A percentile compares a stretch with the other conserved stretches of the same genome.
Conservation (phyloP, 2,888 invertebrate genomes). For the Troilus luridus region DNA sequence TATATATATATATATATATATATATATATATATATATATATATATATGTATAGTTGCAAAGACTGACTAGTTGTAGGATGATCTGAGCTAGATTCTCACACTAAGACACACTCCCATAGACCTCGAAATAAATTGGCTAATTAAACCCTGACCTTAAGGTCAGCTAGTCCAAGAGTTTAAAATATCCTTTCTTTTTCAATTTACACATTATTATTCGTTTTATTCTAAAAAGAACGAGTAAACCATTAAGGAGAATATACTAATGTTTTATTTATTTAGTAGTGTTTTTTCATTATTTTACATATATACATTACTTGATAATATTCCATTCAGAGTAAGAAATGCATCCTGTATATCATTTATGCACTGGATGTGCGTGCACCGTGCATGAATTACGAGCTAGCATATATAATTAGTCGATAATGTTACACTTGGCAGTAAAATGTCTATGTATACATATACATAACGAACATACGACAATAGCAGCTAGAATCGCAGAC, state of each 20-base stretch:
- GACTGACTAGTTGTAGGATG: not conserved
- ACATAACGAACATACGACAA: not conserved
- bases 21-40: not conserved
- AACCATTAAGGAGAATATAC: not conserved
- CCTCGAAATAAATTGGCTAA: constrained; percentile 30
- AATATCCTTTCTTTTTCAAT: not conserved
- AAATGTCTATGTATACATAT: constrained; percentile 11
- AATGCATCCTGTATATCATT: not conserved
- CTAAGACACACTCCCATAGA: not conserved
- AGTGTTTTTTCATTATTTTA: not conserved
- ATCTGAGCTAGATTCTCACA: not conserved
- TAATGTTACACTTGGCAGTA: not conserved
- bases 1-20: not conserved
- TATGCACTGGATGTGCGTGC: not conserved
- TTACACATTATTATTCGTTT: not conserved
- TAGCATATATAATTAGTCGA: not conserved
- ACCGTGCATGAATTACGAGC: not conserved
- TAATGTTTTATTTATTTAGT: not conserved
- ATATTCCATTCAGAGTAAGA: not conserved
- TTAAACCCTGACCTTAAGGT: constrained; percentile 32
- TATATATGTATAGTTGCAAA: not conserved
- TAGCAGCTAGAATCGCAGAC: not conserved
- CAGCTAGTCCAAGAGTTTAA: not conserved
- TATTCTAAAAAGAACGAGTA: not conserved
- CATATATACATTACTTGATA: not conserved